Base-by-base conservation (phyloP, 2,888 invertebrate species). In the Luperina nickerlii region DNA sequence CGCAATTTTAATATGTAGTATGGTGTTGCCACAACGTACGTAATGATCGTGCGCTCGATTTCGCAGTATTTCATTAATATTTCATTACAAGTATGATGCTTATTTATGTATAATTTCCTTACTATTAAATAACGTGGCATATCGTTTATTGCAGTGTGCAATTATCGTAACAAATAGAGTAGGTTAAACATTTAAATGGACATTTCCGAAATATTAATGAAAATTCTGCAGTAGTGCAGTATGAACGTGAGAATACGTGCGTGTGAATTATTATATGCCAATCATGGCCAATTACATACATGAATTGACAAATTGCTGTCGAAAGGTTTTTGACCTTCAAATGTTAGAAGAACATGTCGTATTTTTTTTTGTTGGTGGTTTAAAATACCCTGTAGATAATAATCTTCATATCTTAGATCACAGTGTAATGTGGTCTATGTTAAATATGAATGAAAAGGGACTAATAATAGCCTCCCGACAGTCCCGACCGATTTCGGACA, bases 301-400 rank as follows among this genome's bases (percentile, higher is more conserved):
- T 89, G 90, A 92, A 93, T 92, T 92, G 92, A 91, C 91, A 92
- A 91, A 93, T 93, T 91, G 91, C 90, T 92, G 88, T 94, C 89
- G 93, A 92, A 94, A 94, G 91, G 91, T 91, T 92, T 92, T 91
- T 91, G 91, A 92, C 94, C 93, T 94, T 94, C 93, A 90, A 84
- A 72, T 83, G 20, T 76, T 69, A 68, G 72, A 74, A 68, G 72
- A 74, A 69, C 1, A 48, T 66, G 24, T 42, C 54, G 32, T 75
- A 72, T 77, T 84, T 76, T 73, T 77, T 84, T 76, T 74, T 70
- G 38, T 75, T 32, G n/a, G 8, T 42, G 27, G n/a, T 66, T 9
- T 42, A 18, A 57, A 71, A 77, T 60, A 65, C 15, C n/a, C 18
- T 9, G 7, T 32, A 32, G 32, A 32, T 54, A n/a, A 15, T 32